A percentile compares a stretch with the other conserved stretches of the same genome.
phyloP scores from a whole-genome alignment of 92 coral and sea anemone species.

The Palythoa heliodiscus region DNA sequence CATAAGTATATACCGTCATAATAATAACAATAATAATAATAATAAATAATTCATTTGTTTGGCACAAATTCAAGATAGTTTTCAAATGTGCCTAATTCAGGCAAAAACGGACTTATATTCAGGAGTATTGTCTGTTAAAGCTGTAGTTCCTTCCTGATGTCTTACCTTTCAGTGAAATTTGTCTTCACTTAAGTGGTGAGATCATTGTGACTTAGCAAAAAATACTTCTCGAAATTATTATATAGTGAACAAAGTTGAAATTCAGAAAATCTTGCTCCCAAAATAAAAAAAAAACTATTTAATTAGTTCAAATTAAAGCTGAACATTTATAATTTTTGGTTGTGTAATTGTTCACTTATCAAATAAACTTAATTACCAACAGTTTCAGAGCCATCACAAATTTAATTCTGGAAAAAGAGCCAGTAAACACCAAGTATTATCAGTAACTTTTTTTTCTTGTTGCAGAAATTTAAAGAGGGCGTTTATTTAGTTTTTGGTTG shows the following conservation, averaged over 20 bases:
- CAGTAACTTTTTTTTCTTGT: not conserved
- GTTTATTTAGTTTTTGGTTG: too few relatives aligned
- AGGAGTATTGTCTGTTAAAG: conserved; percentile 12
- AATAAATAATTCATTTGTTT: not conserved
- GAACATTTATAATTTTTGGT: not conserved
- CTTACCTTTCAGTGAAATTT: not conserved
- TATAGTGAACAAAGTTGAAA: not conserved
- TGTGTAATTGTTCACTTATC: not conserved
- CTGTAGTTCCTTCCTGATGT: not conserved
- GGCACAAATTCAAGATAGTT: not conserved
- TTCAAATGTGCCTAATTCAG: conserved; percentile 7
- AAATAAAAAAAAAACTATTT: too few relatives aligned
- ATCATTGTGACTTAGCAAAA: not conserved
- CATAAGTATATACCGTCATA: too few relatives aligned
- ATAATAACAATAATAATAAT: too few relatives aligned
- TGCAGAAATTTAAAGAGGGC: too few relatives aligned
- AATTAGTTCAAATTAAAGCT: not conserved
- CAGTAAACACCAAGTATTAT: not conserved
- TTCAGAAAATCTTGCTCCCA: not conserved
- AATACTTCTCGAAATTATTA: not conserved
- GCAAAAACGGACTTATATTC: conserved; percentile 6
- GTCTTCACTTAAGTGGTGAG: not conserved
- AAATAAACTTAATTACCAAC: not conserved
- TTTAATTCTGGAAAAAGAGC: not conserved
- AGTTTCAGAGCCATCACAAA: not conserved